A percentile compares a stretch with the other conserved stretches of the same genome.
Conservation (phyloP, 2,113 vertebrate species). For the Ageneiosus marmoratus region DNA sequence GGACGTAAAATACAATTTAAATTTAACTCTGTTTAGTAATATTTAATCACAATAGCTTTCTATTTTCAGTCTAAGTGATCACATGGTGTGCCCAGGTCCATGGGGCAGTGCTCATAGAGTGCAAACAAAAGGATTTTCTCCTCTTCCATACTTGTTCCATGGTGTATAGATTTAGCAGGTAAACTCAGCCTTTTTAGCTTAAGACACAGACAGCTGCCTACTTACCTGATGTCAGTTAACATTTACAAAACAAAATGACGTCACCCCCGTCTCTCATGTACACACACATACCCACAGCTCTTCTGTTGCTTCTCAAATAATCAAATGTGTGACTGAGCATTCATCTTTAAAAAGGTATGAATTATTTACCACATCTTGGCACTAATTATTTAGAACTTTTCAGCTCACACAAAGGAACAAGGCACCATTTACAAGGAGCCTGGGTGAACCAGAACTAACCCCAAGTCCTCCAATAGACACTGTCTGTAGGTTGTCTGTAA, state of each 20-base stretch:
- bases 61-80: not conserved
- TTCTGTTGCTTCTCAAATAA: conserved; percentile 8
- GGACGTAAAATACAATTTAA: conserved; percentile 23
- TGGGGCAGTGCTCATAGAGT: not conserved
- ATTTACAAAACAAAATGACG: conserved; percentile 37
- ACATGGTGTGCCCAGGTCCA: not conserved
- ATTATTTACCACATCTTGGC: conserved; percentile 31
- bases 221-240: not conserved
- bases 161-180: not conserved
- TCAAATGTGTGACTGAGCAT: conserved; percentile 34
- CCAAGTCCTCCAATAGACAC: not conserved
- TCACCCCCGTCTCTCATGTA: conserved; percentile 1
- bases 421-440: not conserved
- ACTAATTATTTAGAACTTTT: conserved; percentile 23
- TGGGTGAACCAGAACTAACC: not conserved
- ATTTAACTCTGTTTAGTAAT: conserved; percentile 18
- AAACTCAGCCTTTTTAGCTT: not conserved
- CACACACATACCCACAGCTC: not conserved
- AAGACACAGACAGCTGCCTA: not conserved
- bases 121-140: not conserved
- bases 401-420: not conserved
- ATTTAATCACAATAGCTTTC: conserved; percentile 27
- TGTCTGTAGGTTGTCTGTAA: not conserved
- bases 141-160: not conserved
- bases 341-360: conserved; percentile 34